Percentiles rank a stretch among this genome's conserved stretches.
Conservation (phyloP, 2,888 invertebrate genomes). For the Odontocolon sp. region DNA sequence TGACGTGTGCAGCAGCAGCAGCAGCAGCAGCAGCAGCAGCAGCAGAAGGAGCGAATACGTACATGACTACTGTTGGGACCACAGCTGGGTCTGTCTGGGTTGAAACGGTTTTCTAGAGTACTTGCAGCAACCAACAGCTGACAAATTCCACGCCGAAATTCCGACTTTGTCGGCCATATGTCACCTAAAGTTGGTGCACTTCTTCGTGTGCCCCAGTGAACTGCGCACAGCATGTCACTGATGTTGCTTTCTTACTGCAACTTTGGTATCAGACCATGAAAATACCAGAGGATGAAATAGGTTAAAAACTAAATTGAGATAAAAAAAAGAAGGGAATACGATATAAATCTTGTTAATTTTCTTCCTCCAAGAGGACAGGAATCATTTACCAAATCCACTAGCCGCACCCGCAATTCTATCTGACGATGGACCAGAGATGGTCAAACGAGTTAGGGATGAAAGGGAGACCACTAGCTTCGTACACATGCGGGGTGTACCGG, state of each 20-base stretch:
- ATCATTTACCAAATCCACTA: no score
- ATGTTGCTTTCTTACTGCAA: conserved; percentile 54
- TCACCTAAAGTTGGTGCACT: conserved; percentile 61
- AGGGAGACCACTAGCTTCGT: neutral
- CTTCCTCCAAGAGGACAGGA: no score
- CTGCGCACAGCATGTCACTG: conserved; percentile 34
- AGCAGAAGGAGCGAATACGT: conserved; percentile 7
- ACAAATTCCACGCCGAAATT: conserved; percentile 64
- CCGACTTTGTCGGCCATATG: conserved; percentile 67
- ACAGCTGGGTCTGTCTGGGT: conserved; percentile 55
- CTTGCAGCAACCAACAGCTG: conserved; percentile 61
- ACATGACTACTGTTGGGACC: conserved; percentile 37
- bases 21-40: conserved; percentile 2
- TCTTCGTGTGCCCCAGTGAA: conserved; percentile 33
- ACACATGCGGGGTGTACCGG: neutral
- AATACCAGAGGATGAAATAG: conserved; percentile 24
- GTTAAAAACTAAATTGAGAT: neutral
- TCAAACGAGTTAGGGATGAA: conserved; percentile 16
- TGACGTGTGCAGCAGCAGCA: conserved; percentile 43
- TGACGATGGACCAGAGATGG: no score
- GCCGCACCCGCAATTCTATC: no score
- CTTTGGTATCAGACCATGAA: conserved; percentile 55
- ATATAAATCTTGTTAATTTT: neutral
- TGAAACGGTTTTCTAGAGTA: conserved; percentile 54
- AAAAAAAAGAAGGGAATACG: neutral